phyloP scores from a whole-genome alignment of 2,797 vertebrate species.

The Aratinga solstitialis region DNA sequence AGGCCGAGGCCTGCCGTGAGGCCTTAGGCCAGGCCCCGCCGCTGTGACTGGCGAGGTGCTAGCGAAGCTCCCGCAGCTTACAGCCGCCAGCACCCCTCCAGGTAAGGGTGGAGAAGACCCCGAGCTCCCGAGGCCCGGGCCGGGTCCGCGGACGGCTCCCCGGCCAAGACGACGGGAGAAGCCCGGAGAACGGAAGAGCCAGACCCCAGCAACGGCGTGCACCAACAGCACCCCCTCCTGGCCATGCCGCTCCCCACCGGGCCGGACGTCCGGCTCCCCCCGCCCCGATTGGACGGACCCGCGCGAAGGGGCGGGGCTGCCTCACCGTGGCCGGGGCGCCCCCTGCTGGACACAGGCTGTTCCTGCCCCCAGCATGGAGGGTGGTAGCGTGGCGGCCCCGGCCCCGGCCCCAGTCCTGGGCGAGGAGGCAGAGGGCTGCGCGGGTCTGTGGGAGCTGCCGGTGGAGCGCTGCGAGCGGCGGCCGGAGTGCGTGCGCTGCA shows the following conservation, averaged over 20 bases:
- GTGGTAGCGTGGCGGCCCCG: neutral
- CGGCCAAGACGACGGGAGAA: rapidly evolving
- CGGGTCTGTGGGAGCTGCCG: conserved; percentile 85
- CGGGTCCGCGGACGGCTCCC: no score
- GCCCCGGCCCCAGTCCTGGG: neutral
- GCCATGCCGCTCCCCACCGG: neutral
- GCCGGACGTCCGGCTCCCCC: no score
- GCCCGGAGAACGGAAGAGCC: rapidly evolving
- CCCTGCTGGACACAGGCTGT: neutral
- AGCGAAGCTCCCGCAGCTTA: no score
- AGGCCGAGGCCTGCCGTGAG: neutral
- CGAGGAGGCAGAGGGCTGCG: conserved; percentile 71
- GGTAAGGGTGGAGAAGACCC: rapidly evolving
- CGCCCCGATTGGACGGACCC: neutral
- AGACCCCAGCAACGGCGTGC: rapidly evolving
- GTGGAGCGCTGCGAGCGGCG: conserved; percentile 85
- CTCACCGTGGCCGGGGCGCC: neutral
- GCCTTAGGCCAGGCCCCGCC: neutral
- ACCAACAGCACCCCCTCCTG: neutral
- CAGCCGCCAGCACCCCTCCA: no score
- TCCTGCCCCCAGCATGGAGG: neutral
- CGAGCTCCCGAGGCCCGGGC: neutral
- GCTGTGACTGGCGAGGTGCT: rapidly evolving
- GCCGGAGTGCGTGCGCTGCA: conserved; percentile 88
- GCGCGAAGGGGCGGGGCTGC: neutral